Percentiles rank a stretch among this genome's conserved stretches.
phyloP scores from a whole-genome alignment of 2,888 invertebrate genomes.

The Drosophila anceps region DNA sequence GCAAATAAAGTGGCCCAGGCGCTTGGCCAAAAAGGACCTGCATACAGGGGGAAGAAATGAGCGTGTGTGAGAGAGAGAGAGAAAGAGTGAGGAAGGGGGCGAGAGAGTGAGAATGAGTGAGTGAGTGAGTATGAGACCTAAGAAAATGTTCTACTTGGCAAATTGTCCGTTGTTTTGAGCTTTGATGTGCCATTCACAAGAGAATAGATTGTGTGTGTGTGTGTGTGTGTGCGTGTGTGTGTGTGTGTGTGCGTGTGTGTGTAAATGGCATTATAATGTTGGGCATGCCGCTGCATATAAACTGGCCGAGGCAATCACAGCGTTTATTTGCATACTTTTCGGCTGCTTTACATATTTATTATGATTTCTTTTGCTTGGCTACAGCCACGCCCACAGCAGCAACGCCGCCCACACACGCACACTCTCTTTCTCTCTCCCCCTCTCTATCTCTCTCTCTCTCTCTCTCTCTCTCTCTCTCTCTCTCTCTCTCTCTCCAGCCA shows the following conservation, averaged over 20 bases:
- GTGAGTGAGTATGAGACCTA: neutral
- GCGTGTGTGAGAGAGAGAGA: neutral
- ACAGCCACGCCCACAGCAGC: slow-evolving; percentile 6
- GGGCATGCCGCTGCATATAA: slow-evolving; percentile 60
- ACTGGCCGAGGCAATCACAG: slow-evolving; percentile 58
- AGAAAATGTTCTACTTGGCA: slow-evolving; percentile 30
- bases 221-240: neutral
- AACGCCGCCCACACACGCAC: neutral
- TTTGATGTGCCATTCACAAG: slow-evolving; percentile 23
- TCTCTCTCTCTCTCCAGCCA: neutral
- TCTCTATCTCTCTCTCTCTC: neutral
- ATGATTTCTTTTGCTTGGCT: slow-evolving; percentile 49
- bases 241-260: slow-evolving; percentile 4
- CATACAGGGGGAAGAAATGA: neutral
- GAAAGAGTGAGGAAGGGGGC: neutral
- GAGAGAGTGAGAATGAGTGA: neutral
- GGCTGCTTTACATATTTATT: slow-evolving; percentile 71
- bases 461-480: neutral
- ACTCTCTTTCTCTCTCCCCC: too few species aligned
- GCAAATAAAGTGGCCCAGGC: slow-evolving; percentile 65
- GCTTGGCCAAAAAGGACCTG: slow-evolving; percentile 30
- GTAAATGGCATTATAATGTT: slow-evolving; percentile 37
- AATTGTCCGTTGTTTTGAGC: slow-evolving; percentile 51
- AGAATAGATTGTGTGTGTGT: neutral
- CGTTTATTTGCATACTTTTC: slow-evolving; percentile 74